phyloP scores from a whole-genome alignment of 2,888 invertebrate genomes.

The Entomobrya proxima region DNA sequence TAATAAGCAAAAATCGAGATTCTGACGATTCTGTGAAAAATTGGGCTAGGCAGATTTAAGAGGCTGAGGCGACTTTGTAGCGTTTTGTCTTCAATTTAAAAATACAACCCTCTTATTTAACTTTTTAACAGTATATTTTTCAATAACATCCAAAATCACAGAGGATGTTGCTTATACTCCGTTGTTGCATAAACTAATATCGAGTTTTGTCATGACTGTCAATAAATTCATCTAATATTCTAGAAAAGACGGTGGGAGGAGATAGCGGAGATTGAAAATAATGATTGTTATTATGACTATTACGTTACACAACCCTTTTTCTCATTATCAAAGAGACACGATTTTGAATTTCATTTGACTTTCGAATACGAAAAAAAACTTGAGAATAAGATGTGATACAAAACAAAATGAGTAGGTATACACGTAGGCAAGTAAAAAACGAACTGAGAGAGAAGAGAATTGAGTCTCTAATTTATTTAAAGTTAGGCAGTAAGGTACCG shows the following conservation, averaged over 20 bases:
- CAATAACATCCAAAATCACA: not conserved
- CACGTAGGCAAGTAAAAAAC: not conserved
- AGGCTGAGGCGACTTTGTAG: no score
- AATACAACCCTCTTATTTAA: not conserved
- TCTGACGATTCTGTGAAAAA: no score
- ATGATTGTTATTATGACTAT: constrained; percentile 30
- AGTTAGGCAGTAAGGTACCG: not conserved
- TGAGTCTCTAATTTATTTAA: constrained; percentile 16
- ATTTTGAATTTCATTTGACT: constrained; percentile 14
- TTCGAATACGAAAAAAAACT: not conserved
- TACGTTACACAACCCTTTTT: not conserved
- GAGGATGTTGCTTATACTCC: no score
- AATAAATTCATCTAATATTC: not conserved
- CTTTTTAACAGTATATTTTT: not conserved
- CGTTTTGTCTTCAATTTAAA: not conserved
- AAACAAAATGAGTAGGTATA: no score
- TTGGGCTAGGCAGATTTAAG: no score
- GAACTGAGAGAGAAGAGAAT: not conserved
- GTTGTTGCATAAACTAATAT: not conserved
- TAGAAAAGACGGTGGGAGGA: not conserved
- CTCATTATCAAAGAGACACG: constrained; percentile 44
- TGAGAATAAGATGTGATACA: no score
- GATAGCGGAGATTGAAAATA: constrained; percentile 16
- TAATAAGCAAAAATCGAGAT: no score
- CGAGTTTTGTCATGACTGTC: constrained; percentile 11